Evolutionary conservation across 2,113 vertebrate species (phyloP).

Genomic region (Todiramphus saurophagus): DNA sequence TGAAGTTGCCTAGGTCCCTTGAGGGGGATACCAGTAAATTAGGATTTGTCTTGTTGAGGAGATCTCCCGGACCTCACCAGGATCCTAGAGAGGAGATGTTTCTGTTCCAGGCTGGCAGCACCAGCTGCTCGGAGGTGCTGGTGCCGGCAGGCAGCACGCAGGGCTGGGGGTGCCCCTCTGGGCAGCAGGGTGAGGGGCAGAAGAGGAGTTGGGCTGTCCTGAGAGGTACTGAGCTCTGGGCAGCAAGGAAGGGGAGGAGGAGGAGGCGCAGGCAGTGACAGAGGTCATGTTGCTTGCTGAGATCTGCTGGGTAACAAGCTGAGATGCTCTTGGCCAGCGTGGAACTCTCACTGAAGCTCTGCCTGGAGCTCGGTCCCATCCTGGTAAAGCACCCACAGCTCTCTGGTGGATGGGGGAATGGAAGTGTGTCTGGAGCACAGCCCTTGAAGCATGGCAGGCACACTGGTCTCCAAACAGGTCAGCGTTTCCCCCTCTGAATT

Average conservation of each 20-base stretch:
- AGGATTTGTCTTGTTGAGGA: neutral
- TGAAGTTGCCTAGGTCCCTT: neutral
- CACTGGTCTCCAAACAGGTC: neutral
- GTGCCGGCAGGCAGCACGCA: neutral
- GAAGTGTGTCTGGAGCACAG: neutral
- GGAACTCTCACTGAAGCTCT: neutral
- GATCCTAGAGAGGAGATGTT: neutral
- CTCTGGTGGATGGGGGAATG: neutral
- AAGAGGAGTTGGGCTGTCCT: neutral
- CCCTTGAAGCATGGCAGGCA: neutral
- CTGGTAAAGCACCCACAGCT: neutral
- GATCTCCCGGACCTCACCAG: neutral
- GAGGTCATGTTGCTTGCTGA: neutral
- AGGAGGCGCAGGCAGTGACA: neutral
- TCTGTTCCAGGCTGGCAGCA: neutral
- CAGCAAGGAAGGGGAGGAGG: neutral
- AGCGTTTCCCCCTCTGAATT: neutral
- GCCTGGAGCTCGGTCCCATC: neutral
- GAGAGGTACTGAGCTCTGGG: neutral
- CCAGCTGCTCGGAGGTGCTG: rapidly evolving
- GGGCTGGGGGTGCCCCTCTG: neutral
- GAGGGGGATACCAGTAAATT: neutral
- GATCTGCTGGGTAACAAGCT: neutral
- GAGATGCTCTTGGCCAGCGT: neutral
- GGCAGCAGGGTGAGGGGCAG: neutral